These are phyloP conservation scores for Venturia canescens DNA, from an alignment of 1,140 invertebrate genomes.

Conservation along the genomic window DNA sequence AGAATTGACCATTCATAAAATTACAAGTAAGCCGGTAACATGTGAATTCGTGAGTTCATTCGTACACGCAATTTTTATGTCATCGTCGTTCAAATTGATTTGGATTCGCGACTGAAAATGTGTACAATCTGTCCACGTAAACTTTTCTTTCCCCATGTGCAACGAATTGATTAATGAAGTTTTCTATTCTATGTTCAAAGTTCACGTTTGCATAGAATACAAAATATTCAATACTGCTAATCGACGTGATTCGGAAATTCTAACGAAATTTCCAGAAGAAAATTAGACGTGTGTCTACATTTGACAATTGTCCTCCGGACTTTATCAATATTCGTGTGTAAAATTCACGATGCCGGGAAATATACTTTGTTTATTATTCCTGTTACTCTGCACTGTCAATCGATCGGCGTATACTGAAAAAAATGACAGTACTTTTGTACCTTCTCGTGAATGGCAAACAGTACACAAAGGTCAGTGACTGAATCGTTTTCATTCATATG, in stretches of 20 bases:
- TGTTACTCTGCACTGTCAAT: slow-evolving; percentile 26
- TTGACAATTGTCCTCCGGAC: not conserved
- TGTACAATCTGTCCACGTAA: not conserved
- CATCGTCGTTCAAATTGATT: not conserved
- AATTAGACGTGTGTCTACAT: not conserved
- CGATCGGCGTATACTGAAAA: slow-evolving; percentile 50
- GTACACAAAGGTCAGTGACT: slow-evolving; percentile 78
- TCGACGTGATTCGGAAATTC: not conserved
- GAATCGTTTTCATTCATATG: slow-evolving; percentile 52
- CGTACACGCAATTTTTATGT: not conserved
- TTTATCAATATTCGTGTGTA: not conserved
- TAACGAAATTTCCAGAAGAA: not conserved
- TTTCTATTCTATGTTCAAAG: no score
- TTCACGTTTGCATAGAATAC: no score
- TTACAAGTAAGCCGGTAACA: slow-evolving; percentile 4
- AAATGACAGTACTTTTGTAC: slow-evolving; percentile 75
- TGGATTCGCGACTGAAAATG: not conserved
- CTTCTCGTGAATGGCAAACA: slow-evolving; percentile 80
- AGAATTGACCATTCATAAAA: slow-evolving; percentile 16
- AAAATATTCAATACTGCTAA: no score
- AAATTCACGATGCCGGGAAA: slow-evolving; percentile 8
- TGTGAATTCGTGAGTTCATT: slow-evolving; percentile 2
- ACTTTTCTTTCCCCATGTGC: no score
- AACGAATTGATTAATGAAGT: no score
- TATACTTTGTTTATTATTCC: not conserved